Evolutionary conservation across 2,888 invertebrate genomes (phyloP).

Genomic region (Sinelater perroti): DNA sequence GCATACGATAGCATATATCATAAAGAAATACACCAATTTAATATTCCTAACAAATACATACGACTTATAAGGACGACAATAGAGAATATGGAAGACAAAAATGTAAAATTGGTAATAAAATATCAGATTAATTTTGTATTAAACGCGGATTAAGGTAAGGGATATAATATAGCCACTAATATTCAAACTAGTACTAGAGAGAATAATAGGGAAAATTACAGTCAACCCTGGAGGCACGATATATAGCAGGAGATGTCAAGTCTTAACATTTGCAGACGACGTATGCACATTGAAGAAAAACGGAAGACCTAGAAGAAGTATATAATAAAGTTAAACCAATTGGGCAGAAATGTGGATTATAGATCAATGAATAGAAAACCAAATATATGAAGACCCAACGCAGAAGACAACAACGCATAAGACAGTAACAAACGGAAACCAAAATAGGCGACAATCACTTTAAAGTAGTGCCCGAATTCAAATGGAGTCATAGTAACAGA

Average conservation of each 20-base stretch:
- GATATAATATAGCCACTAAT: neutral
- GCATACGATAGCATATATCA: no score
- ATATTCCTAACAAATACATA: no score
- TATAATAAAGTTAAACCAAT: neutral
- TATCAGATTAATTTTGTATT: neutral
- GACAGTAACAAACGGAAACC: neutral
- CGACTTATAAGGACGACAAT: no score
- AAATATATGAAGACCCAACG: neutral
- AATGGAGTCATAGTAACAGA: neutral
- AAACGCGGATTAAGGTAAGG: constrained; percentile 1
- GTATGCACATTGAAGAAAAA: neutral
- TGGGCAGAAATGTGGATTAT: neutral
- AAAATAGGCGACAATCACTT: neutral
- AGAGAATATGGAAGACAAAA: no score
- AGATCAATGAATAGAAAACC: neutral
- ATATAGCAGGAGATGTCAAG: neutral
- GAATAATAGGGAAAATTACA: neutral
- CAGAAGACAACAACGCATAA: neutral
- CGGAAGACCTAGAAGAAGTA: neutral
- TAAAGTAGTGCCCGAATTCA: neutral
- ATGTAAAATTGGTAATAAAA: no score
- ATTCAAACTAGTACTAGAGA: constrained; percentile 3
- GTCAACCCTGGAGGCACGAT: neutral
- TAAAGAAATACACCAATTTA: no score
- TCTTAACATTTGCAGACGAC: neutral